These are phyloP conservation scores for Eunapius fragilis DNA, from an alignment of 37 sponge, comb jelly and placozoan genomes.

Conservation along the genomic window DNA sequence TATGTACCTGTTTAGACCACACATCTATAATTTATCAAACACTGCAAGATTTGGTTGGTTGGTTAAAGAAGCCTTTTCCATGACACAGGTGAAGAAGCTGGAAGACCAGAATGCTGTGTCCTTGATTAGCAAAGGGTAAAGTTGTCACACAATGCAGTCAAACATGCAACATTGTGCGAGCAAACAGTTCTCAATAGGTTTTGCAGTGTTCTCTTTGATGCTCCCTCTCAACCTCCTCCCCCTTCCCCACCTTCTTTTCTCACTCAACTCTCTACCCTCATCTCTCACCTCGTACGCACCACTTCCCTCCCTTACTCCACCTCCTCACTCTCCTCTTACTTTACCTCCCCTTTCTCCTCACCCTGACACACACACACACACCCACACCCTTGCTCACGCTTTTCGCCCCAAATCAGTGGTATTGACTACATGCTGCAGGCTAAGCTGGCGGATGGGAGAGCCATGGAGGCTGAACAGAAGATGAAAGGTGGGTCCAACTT, in stretches of 20 bases:
- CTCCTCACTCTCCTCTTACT: not conserved
- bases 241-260: too few species aligned
- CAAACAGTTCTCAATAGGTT: too few species aligned
- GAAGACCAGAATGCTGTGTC: constrained; percentile 66
- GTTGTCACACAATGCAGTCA: constrained; percentile 13
- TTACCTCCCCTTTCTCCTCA: not conserved
- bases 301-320: not conserved
- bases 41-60: not conserved
- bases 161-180: too few species aligned
- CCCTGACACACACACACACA: too few species aligned
- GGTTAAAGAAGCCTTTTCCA: not conserved
- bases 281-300: too few species aligned
- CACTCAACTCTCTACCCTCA: too few species aligned
- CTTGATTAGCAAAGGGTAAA: constrained; percentile 39
- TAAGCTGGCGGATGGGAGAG: constrained; percentile 65
- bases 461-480: constrained; percentile 77
- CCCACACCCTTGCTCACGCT: too few species aligned
- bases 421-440: constrained; percentile 85
- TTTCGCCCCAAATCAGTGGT: constrained; percentile 35
- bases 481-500: constrained; percentile 41
- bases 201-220: too few species aligned
- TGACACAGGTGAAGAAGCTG: constrained; percentile 60
- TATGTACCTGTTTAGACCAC: too few species aligned
- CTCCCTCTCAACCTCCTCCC: not conserved
- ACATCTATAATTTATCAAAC: too few species aligned